Evolutionary conservation across 2,113 vertebrate genomes (phyloP), one percentile per base, ranked within the genome.

Genomic region (Salvelinus alpinus): DNA sequence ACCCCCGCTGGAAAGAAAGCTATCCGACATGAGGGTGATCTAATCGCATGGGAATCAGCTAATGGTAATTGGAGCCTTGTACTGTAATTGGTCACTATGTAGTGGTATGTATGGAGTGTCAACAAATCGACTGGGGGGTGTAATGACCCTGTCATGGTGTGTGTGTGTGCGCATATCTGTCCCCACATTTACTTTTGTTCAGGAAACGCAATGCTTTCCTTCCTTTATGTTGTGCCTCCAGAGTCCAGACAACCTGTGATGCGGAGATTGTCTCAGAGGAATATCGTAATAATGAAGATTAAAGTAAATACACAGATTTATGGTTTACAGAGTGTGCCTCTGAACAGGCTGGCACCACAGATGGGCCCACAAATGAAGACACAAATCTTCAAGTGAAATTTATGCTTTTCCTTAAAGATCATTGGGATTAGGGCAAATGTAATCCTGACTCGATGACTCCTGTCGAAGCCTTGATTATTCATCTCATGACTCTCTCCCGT

Each of bases 371-470:
- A 22, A 62, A 62, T 9, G 9, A 62, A 62, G 22, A 62, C 79
- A 69, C 80, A 18, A 70, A 83, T 65, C 76, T 81, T 83, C 29
- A 51, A 54, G 79, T 84, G 18, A 79, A 73, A 78, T 80, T 64
- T 70, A 80, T 80, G 51, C 73, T 74, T 62, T 83, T 59, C 27
- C 80, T 78, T 65, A 57, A 86, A 89, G 73, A 85, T 77, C 60
- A 82, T 84, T 48, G 79, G 64, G 82, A 80, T 80, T 84, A 84
- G 83, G 68, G 68, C 31, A 78, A 76, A 38, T 70, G 72, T 78
- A 88, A 34, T 12, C 34, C 81, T 57, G 72, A 73, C 76, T 81
- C 78, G 76, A 71, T 74, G 80, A 66, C 80, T 83, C 0, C 51
- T 54, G 51, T 14, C 51, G 51, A 71, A 75, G 70, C 57, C 64